A percentile compares a stretch with the other conserved stretches of the same genome.
Evolutionary conservation across 64 coral and sea anemone species (phyloP).

Genomic region (Porites australiensis): DNA sequence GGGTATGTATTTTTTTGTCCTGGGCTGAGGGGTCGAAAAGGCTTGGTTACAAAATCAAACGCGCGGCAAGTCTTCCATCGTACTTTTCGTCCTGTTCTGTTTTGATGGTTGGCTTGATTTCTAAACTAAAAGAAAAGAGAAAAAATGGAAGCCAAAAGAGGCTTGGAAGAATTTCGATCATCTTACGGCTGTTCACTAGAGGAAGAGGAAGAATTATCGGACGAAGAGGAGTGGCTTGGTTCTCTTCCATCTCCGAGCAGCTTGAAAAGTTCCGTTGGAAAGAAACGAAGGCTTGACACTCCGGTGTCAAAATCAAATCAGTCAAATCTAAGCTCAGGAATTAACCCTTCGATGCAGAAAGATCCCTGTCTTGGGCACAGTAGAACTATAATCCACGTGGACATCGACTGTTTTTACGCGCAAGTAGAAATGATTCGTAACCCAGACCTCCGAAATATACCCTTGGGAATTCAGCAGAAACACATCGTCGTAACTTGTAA

Average conservation of each 20-base stretch:
- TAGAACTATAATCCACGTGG: constrained; percentile 89
- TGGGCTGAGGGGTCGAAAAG: background rate
- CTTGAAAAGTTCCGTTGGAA: background rate
- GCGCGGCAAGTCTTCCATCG: background rate
- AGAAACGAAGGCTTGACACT: constrained; percentile 47
- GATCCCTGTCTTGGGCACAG: constrained; percentile 32
- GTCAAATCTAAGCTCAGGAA: background rate
- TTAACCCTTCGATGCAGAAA: background rate
- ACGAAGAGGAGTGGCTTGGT: constrained; percentile 70
- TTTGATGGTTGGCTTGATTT: too few relatives aligned
- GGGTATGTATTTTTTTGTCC: too few relatives aligned
- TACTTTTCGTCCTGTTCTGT: too few relatives aligned
- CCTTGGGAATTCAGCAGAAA: constrained; percentile 85
- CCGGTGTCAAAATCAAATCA: background rate
- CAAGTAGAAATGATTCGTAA: constrained; percentile 90
- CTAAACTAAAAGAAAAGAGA: background rate
- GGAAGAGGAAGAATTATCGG: constrained; percentile 36
- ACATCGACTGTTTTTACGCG: constrained; percentile 95
- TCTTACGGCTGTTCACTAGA: constrained; percentile 15
- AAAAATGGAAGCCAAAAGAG: background rate
- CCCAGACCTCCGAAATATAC: constrained; percentile 55
- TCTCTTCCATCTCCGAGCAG: background rate
- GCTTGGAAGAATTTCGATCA: constrained; percentile 18
- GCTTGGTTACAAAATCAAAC: background rate
- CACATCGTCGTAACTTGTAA: constrained; percentile 90